Evolutionary conservation across 2,797 vertebrate species (phyloP).

Genomic region (Anabas testudineus): DNA sequence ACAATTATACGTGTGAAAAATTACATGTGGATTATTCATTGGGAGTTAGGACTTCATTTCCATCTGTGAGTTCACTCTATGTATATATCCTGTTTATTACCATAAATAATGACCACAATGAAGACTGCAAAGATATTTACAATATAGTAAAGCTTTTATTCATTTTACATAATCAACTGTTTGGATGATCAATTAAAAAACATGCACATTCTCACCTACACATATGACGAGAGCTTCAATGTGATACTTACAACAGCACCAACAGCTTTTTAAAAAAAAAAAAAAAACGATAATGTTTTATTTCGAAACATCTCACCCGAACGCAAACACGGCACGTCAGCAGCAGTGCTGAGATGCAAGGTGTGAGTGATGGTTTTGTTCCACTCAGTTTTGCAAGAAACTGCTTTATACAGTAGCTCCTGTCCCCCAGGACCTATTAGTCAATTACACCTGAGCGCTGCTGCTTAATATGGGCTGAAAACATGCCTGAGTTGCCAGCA

Average conservation of each 20-base stretch:
- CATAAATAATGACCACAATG: constrained; percentile 20
- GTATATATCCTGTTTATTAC: constrained; percentile 12
- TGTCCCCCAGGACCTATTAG: constrained; percentile 84
- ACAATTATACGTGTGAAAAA: constrained; percentile 62
- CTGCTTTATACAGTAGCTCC: constrained; percentile 37
- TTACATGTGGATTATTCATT: constrained; percentile 43
- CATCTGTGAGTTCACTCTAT: constrained; percentile 37
- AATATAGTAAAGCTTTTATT: constrained; percentile 12
- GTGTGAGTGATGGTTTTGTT: constrained; percentile 52
- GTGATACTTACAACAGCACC: not conserved
- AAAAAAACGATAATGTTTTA: constrained; percentile 14
- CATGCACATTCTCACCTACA: not conserved
- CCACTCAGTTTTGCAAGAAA: constrained; percentile 29
- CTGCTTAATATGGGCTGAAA: constrained; percentile 85
- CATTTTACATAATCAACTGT: not conserved
- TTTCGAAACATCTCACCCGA: constrained; percentile 44
- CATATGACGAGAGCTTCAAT: not conserved
- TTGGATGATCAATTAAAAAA: constrained; percentile 10
- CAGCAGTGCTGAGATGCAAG: constrained; percentile 26
- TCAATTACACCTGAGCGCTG: constrained; percentile 86
- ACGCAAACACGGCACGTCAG: constrained; percentile 36
- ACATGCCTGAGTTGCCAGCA: constrained; percentile 85
- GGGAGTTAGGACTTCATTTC: constrained; percentile 43
- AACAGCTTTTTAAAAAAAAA: not conserved
- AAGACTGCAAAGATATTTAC: not conserved